Percentiles rank a stretch among this genome's conserved stretches.
Evolutionary conservation across 2,888 invertebrate species (phyloP).

Genomic region (Macaria notata): DNA sequence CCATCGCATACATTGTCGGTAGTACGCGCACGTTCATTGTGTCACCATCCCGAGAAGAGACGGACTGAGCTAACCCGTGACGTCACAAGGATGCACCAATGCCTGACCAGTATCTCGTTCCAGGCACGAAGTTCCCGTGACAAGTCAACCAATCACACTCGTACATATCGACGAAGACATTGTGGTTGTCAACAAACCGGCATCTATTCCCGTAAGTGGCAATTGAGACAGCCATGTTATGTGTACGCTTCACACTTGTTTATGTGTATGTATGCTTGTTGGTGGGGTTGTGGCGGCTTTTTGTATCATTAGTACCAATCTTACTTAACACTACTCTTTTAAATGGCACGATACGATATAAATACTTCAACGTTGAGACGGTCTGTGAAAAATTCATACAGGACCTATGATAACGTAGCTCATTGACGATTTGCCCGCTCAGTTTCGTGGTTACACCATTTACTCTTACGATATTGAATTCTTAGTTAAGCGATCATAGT

Average conservation of each 20-base stretch:
- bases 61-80: conserved; percentile 47
- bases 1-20: conserved; percentile 1
- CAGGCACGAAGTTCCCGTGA: conserved; percentile 99
- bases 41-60: conserved; percentile 57
- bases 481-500: too few species aligned
- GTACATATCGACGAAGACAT: conserved; percentile 99
- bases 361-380: too few species aligned
- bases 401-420: too few species aligned
- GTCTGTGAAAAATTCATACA: too few species aligned
- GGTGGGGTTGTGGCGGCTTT: background rate
- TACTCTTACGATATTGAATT: too few species aligned
- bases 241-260: conserved; percentile 86
- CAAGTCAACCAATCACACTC: conserved; percentile 97
- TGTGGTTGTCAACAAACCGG: conserved; percentile 99
- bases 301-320: background rate
- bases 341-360: too few species aligned
- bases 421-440: too few species aligned
- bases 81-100: conserved; percentile 18
- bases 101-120: conserved; percentile 80
- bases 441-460: too few species aligned
- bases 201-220: conserved; percentile 99
- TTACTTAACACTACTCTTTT: background rate
- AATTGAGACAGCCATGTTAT: conserved; percentile 88
- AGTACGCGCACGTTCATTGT: conserved; percentile 74
- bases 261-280: conserved; percentile 38